phyloP scores from a whole-genome alignment of 23 tunicate species.

The Styela clava region DNA sequence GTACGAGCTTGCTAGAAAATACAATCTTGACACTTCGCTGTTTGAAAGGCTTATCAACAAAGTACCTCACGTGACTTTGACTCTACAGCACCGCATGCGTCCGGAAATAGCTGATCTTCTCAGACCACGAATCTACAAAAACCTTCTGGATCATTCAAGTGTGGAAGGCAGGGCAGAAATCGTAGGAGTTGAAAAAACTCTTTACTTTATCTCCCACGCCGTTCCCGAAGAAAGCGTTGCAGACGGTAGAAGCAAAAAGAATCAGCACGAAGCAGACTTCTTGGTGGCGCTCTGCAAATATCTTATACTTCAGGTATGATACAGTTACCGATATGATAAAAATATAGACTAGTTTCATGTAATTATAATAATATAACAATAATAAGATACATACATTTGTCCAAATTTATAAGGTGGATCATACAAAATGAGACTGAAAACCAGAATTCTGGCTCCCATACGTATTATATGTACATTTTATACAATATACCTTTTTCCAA shows the following conservation, averaged over 20 bases:
- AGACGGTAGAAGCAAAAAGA: slow-evolving; percentile 71
- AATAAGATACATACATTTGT: no score
- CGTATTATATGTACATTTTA: no score
- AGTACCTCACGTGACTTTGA: slow-evolving; percentile 33
- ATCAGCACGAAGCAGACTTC: slow-evolving; percentile 74
- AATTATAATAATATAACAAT: no score
- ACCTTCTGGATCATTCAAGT: slow-evolving; percentile 55
- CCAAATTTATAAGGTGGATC: no score
- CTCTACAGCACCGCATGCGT: slow-evolving; percentile 85
- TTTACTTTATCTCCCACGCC: slow-evolving; percentile 66
- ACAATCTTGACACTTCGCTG: slow-evolving; percentile 67
- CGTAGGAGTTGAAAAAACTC: slow-evolving; percentile 51
- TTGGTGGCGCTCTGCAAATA: slow-evolving; percentile 54
- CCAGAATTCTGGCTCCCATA: no score
- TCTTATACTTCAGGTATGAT: slow-evolving; percentile 33
- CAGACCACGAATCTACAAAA: slow-evolving; percentile 63
- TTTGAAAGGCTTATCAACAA: slow-evolving; percentile 80
- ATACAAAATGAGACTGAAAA: no score
- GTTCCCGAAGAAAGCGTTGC: slow-evolving; percentile 39
- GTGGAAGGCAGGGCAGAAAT: slow-evolving; percentile 36
- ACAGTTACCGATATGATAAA: no score
- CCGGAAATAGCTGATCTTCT: slow-evolving; percentile 72
- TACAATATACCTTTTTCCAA: no score
- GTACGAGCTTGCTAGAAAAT: slow-evolving; percentile 70
- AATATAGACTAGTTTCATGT: no score